Percentiles rank a stretch among this genome's conserved stretches.
Conservation (phyloP, 2,888 invertebrate species). For the Harpagoxenus sublaevis region DNA sequence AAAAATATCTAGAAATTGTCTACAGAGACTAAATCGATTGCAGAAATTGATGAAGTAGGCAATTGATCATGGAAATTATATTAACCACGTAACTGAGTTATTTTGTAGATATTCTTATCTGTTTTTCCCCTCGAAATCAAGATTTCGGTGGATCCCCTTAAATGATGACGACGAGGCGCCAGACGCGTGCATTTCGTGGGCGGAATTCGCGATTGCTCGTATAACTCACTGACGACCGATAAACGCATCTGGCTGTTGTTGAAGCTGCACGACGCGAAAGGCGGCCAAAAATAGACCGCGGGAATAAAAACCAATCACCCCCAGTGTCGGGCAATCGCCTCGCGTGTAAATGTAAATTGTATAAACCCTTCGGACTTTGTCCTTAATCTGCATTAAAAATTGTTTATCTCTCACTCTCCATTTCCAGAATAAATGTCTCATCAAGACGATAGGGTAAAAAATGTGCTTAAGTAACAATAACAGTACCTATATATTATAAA, state of each 20-base stretch:
- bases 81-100: neutral
- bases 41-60: neutral
- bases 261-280: conserved; percentile 33
- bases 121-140: neutral
- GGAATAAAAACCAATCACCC: conserved; percentile 42
- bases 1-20: neutral
- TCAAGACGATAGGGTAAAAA: neutral
- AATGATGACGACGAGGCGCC: conserved; percentile 22
- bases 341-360: neutral
- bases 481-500: neutral
- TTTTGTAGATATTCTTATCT: neutral
- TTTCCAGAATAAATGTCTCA: conserved; percentile 8
- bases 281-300: conserved; percentile 34
- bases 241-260: conserved; percentile 55
- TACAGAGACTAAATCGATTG: neutral
- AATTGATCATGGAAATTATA: neutral
- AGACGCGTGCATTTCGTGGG: conserved; percentile 34
- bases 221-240: conserved; percentile 52
- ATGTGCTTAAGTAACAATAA: neutral
- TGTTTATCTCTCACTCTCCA: neutral
- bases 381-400: conserved; percentile 36
- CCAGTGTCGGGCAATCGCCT: conserved; percentile 25
- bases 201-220: conserved; percentile 39
- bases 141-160: conserved; percentile 13
- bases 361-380: conserved; percentile 42